phyloP scores from a whole-genome alignment of 2,888 invertebrate genomes.

The Tuta absoluta region DNA sequence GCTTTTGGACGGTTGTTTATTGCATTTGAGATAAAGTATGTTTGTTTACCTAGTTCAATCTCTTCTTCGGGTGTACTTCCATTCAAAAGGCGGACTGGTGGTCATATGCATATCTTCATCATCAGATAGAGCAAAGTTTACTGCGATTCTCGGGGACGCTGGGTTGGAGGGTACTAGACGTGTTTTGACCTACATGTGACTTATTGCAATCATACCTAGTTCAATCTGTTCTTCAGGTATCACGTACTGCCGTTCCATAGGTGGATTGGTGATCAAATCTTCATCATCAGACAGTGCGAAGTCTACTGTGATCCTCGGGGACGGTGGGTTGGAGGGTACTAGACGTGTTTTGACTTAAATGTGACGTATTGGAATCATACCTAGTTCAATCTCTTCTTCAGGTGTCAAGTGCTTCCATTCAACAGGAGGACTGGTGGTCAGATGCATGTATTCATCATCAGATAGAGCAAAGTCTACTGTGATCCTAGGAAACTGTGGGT shows the following conservation, averaged over 20 bases:
- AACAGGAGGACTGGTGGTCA: constrained; percentile 83
- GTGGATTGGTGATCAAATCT: constrained; percentile 82
- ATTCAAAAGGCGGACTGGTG: constrained; percentile 83
- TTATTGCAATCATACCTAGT: constrained; percentile 53
- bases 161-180: constrained; percentile 84
- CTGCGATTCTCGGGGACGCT: constrained; percentile 89
- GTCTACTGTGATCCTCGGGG: constrained; percentile 90
- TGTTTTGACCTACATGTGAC: constrained; percentile 44
- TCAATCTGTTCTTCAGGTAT: constrained; percentile 94
- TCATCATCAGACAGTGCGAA: constrained; percentile 89
- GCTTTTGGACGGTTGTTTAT: no score
- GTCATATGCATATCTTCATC: constrained; percentile 83
- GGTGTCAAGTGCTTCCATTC: constrained; percentile 87
- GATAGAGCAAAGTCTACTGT: constrained; percentile 91
- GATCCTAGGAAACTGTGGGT: constrained; percentile 89
- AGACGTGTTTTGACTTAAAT: no score
- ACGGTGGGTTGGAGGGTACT: constrained; percentile 85
- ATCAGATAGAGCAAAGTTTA: constrained; percentile 91
- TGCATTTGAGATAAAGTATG: no score
- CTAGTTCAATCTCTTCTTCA: constrained; percentile 92
- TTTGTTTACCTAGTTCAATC: constrained; percentile 85
- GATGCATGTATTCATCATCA: constrained; percentile 83
- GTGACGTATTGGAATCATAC: no score
- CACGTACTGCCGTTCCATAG: constrained; percentile 86
- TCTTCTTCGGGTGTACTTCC: constrained; percentile 93